Conservation (phyloP, 2,888 invertebrate species). For the Drosophila basisetae region DNA sequence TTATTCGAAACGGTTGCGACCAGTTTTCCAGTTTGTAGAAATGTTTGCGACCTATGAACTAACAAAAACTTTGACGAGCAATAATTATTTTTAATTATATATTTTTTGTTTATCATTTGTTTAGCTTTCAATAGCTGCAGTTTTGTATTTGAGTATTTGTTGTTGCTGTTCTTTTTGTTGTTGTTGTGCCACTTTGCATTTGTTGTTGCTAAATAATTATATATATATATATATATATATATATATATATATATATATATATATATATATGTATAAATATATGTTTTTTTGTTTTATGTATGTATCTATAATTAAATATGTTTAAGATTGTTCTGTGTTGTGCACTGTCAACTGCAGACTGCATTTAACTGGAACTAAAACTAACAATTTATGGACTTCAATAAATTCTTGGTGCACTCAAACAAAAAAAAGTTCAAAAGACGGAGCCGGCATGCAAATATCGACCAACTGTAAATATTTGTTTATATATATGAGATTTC, state of each 20-base stretch:
- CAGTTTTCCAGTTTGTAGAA: conserved; percentile 59
- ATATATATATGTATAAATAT: conserved; percentile 19
- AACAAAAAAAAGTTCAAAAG: conserved; percentile 84
- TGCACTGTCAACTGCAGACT: conserved; percentile 60
- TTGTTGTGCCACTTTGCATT: conserved; percentile 65
- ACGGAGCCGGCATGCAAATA: conserved; percentile 86
- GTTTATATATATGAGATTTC: conserved; percentile 74
- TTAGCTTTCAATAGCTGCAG: conserved; percentile 35
- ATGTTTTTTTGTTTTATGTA: conserved; percentile 30
- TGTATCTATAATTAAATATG: conserved; percentile 54
- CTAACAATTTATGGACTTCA: conserved; percentile 58
- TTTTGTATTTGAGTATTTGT: conserved; percentile 63
- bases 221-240: conserved; percentile 44
- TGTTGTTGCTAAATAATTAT: conserved; percentile 61
- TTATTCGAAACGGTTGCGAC: conserved; percentile 55
- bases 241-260: conserved; percentile 41
- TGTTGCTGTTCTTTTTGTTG: conserved; percentile 39
- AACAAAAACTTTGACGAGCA: conserved; percentile 71
- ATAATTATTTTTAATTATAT: conserved; percentile 51
- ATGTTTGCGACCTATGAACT: conserved; percentile 71
- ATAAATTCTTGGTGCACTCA: conserved; percentile 66
- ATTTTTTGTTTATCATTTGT: conserved; percentile 35
- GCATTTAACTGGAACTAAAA: conserved; percentile 48
- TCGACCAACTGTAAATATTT: conserved; percentile 86
- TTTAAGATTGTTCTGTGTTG: conserved; percentile 41